Evolutionary conservation across 2,113 vertebrate species (phyloP).

Genomic region (Phainopepla nitens): DNA sequence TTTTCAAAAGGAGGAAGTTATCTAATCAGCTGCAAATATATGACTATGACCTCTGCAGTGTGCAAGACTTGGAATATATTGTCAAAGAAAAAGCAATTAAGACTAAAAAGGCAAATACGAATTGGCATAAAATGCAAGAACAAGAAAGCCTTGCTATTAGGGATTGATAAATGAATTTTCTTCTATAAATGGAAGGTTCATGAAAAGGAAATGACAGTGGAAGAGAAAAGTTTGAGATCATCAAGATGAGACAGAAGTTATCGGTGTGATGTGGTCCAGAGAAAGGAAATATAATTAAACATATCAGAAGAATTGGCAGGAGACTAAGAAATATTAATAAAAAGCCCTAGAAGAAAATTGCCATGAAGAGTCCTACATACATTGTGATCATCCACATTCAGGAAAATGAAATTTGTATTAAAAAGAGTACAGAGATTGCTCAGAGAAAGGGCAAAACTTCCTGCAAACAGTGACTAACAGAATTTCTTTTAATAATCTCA

Average conservation of each 20-base stretch:
- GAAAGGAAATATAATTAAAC: slow-evolving; percentile 4
- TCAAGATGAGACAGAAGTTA: not conserved
- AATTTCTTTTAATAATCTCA: not conserved
- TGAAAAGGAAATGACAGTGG: not conserved
- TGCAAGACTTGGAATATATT: not conserved
- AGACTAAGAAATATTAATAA: not conserved
- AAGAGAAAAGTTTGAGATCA: not conserved
- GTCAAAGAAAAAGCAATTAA: slow-evolving; percentile 28
- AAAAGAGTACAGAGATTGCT: not conserved
- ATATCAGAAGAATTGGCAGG: not conserved
- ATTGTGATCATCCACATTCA: not conserved
- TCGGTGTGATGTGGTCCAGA: not conserved
- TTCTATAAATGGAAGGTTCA: not conserved
- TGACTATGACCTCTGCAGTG: not conserved
- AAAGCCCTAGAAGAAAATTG: not conserved
- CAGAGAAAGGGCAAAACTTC: slow-evolving; percentile 16
- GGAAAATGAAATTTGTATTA: not conserved
- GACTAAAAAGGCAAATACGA: not conserved
- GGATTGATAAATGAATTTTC: not conserved
- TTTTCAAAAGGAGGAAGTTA: not conserved
- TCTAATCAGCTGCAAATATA: not conserved
- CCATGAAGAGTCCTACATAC: not conserved
- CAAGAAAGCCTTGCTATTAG: not conserved
- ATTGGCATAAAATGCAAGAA: not conserved
- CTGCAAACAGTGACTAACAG: slow-evolving; percentile 21